Evolutionary conservation across 1,140 invertebrate species (phyloP), one percentile per base, ranked within the genome.

Genomic region (honey bee (Apis mellifera)): DNA sequence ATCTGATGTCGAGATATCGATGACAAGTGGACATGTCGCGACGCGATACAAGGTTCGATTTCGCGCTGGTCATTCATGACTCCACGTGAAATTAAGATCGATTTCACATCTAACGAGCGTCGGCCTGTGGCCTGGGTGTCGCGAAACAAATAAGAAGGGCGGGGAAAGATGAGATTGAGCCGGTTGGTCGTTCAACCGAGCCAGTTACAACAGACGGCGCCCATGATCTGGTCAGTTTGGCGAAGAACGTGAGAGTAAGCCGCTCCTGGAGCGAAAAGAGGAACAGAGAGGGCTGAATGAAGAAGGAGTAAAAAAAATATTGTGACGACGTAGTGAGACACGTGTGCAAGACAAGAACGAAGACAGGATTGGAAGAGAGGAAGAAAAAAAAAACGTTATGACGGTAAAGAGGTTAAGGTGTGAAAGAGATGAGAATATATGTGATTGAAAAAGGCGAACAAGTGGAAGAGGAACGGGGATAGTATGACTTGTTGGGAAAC

Each of bases 161-260:
- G 60, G 48, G 57, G 69, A 75, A 86, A 66, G 84, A 87, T 77
- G 81, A 83, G 84, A 87, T 86, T 77, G 79, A 73, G 81, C 62
- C 66, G 86, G 72, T 80, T 83, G 71, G 66, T 86, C 77, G 81
- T 87, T 86, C 73, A 84, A 84, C 65, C 59, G 73, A 84, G 71
- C 75, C 72, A 71, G 74, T 78, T 78, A 68, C 69, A 69, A 75
- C 65, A 52, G 50, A 80, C 60, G 55, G 78, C 65, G 60, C 83
- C 83, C 75, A 57, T 74, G 76, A 87, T 85, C 65, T 71, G 81
- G 66, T 84, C 81, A 72, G 81, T 87, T 87, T 79, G 71, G 84
- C 62, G 62, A 78, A 62, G 57, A 82, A 86, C 72, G 50, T 59
- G 19, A 48, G 55, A 23, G 26, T 68, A 48, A 83, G 59, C 72